These are phyloP conservation scores for Idaea aversata DNA, from an alignment of 2,888 invertebrate genomes.

Conservation along the genomic window DNA sequence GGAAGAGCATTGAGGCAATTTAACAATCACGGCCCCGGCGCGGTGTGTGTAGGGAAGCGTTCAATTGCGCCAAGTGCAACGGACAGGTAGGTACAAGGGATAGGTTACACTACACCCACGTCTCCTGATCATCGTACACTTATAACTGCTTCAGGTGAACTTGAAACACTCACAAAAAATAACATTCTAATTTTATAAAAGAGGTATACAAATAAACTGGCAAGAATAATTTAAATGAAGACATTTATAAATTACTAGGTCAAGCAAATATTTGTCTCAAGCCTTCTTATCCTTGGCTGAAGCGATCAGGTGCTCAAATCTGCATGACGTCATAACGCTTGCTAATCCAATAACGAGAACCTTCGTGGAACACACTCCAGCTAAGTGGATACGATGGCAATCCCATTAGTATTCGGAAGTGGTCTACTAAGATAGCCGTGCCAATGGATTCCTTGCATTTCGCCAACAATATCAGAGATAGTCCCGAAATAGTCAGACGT, in stretches of 20 bases:
- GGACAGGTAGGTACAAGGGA: conserved; percentile 31
- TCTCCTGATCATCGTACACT: conserved; percentile 1
- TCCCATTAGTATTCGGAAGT: conserved; percentile 33
- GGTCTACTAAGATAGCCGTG: conserved; percentile 27
- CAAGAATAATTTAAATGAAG: neutral
- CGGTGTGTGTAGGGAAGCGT: conserved; percentile 21
- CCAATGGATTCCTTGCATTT: conserved; percentile 31
- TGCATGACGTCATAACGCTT: conserved; percentile 26
- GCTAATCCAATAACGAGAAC: conserved; percentile 31
- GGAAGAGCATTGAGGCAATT: conserved; percentile 45
- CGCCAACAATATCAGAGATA: conserved; percentile 27
- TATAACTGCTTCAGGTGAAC: neutral
- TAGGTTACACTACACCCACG: conserved; percentile 28
- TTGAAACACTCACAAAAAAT: conserved; percentile 2
- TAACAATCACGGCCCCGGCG: conserved; percentile 31
- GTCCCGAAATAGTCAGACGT: conserved; percentile 26
- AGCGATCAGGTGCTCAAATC: conserved; percentile 26
- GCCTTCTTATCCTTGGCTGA: conserved; percentile 26
- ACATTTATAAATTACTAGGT: conserved; percentile 8
- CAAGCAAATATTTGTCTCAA: conserved; percentile 11
- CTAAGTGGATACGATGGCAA: conserved; percentile 31
- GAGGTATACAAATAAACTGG: conserved; percentile 1
- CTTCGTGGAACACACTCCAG: conserved; percentile 16
- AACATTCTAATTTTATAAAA: conserved; percentile 5
- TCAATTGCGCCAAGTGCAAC: conserved; percentile 36